Evolutionary conservation across 1,140 invertebrate genomes (phyloP).

Genomic region (Trissolcus basalis): DNA sequence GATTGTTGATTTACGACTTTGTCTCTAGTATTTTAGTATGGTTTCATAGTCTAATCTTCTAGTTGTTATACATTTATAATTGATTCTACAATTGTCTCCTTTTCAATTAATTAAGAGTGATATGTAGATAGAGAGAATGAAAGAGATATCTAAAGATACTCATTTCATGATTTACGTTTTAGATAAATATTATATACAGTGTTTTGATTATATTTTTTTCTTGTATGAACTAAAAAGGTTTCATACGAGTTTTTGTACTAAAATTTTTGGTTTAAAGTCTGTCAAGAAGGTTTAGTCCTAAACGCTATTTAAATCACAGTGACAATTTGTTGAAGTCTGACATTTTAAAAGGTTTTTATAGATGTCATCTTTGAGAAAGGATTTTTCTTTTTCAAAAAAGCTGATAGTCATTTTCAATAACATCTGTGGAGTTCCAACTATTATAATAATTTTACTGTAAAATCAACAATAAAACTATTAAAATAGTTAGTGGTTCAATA

Average conservation of each 20-base stretch:
- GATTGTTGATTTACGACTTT: conserved; percentile 28
- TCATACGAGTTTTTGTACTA: not conserved
- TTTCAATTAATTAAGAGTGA: conserved; percentile 10
- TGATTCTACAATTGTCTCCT: no score
- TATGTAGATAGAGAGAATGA: conserved; percentile 38
- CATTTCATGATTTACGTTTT: conserved; percentile 11
- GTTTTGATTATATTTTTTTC: conserved; percentile 10
- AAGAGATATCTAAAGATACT: conserved; percentile 1
- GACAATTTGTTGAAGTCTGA: conserved; percentile 15
- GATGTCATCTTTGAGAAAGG: conserved; percentile 16
- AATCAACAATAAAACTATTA: no score
- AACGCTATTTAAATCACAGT: conserved; percentile 13
- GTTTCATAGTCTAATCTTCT: no score
- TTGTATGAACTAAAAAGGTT: conserved; percentile 8
- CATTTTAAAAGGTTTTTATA: conserved; percentile 21
- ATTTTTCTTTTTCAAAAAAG: no score
- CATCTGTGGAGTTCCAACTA: no score
- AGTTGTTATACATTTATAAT: conserved; percentile 13
- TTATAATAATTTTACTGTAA: no score
- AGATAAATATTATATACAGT: conserved; percentile 3
- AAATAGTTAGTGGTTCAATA: no score
- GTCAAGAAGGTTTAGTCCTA: conserved; percentile 9
- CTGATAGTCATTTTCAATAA: not conserved
- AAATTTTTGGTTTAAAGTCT: conserved; percentile 7
- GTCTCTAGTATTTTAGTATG: not conserved